Conservation (phyloP, 2,113 vertebrate genomes). For the human (Homo sapiens) region DNA sequence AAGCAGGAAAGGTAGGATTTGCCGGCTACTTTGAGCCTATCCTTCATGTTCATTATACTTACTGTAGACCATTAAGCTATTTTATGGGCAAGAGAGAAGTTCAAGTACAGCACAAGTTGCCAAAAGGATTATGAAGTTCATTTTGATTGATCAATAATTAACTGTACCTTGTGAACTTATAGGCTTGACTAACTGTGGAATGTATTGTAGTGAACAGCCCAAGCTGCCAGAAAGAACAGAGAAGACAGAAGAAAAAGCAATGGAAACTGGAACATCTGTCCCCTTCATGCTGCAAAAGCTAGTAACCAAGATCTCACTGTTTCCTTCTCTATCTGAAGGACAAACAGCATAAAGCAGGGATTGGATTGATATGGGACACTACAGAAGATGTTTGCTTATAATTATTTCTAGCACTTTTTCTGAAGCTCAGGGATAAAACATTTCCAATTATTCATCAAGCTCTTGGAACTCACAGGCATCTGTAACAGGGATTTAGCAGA, state of each 20-base stretch:
- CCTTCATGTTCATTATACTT: constrained; percentile 73
- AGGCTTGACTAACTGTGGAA: constrained; percentile 65
- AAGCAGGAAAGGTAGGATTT: constrained; percentile 75
- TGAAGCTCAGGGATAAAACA: constrained; percentile 88
- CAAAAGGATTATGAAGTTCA: constrained; percentile 63
- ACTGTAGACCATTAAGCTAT: constrained; percentile 67
- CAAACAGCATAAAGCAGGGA: constrained; percentile 78
- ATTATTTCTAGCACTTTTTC: constrained; percentile 89
- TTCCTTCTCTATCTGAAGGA: constrained; percentile 75
- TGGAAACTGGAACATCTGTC: constrained; percentile 58
- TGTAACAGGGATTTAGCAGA: constrained; percentile 86
- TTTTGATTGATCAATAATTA: constrained; percentile 78
- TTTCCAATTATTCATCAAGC: constrained; percentile 88
- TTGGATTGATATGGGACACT: constrained; percentile 80
- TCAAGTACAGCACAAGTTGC: constrained; percentile 59
- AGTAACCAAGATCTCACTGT: constrained; percentile 69
- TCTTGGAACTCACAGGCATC: constrained; percentile 83
- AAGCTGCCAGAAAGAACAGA: constrained; percentile 69
- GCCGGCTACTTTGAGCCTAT: constrained; percentile 71
- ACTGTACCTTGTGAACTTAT: constrained; percentile 65
- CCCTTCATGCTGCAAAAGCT: constrained; percentile 57
- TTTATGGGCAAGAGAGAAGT: constrained; percentile 60
- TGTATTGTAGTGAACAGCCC: constrained; percentile 39
- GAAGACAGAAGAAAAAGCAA: constrained; percentile 62
- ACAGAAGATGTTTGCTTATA: constrained; percentile 88